Base-by-base conservation (phyloP, 2,113 vertebrate genomes). In the Climacteris rufus region DNA sequence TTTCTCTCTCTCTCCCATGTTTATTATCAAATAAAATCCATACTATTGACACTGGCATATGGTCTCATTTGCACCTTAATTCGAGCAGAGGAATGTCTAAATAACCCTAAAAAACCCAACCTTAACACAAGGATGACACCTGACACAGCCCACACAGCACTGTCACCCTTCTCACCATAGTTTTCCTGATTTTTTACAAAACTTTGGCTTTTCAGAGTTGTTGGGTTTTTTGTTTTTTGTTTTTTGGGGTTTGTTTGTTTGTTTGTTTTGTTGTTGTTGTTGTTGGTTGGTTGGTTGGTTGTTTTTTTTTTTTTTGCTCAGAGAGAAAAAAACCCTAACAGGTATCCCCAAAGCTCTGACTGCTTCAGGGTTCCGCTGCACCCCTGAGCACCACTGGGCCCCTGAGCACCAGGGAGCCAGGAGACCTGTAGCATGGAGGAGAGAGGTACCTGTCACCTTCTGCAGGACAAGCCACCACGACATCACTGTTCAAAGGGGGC, bases 141-240 rank as follows among this genome's bases (percentile, higher is more conserved):
- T 83, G 24, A 17, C 22, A 56, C 9, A 65, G 19, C 21, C 20
- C 11, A 44, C 44, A 44, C 13, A 85, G 33, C 15, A 76, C 23
- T 0, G 0, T 15, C 80, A 21, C 9, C 13, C 24, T 83, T 64
- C n/a, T 9, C 9, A 54, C 4, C 2, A 2, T 2, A n/a, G 2
- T 22, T 83, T 64, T 89, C 22, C 35, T 39, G 35, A 21, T 7
- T 35, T 61, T 71, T 76, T 20, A 13, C 35, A 56, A 72, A 89
- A 28, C 3, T 37, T 64, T 20, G 11, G 6, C 2, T 54, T 79
- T 79, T 49, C 31, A 5, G 35, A 66, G 5, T 5, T 18, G n/a
- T n/a, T n/a, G n/a, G n/a, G n/a, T n/a, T n/a, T n/a, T n/a, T 31
- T 61, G 8, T 6, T 53, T 53, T 53, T 23, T 3, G 15, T 2